phyloP scores from a whole-genome alignment of 2,113 vertebrate species.

The Agelaius phoeniceus region DNA sequence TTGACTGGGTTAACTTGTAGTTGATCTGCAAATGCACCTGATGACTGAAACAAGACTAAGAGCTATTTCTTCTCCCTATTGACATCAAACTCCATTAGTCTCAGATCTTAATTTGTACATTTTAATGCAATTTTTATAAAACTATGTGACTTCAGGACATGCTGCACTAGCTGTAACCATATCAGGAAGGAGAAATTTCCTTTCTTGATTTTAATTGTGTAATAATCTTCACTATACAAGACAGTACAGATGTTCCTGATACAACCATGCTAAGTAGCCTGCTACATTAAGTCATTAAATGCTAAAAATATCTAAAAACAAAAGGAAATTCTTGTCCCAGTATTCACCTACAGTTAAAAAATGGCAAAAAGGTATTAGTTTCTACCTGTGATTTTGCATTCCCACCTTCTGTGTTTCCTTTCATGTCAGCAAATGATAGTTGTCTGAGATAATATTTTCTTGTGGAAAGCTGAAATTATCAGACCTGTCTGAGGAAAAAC shows the following conservation, averaged over 20 bases:
- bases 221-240: not conserved
- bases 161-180: not conserved
- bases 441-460: not conserved
- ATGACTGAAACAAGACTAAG: not conserved
- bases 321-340: not conserved
- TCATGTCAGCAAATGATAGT: not conserved
- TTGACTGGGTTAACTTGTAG: not conserved
- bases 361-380: not conserved
- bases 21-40: not conserved
- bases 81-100: not conserved
- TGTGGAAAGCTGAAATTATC: not conserved
- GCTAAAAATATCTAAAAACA: not conserved
- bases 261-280: rapidly evolving
- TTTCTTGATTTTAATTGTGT: not conserved
- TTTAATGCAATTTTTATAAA: not conserved
- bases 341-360: not conserved
- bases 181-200: not conserved
- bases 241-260: not conserved
- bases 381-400: not conserved
- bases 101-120: not conserved
- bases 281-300: not conserved
- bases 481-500: not conserved
- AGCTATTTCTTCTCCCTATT: not conserved
- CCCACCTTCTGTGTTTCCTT: not conserved
- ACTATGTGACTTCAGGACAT: not conserved